Conservation (phyloP, 1,140 invertebrate genomes). For the Sitodiplosis mosellana region DNA sequence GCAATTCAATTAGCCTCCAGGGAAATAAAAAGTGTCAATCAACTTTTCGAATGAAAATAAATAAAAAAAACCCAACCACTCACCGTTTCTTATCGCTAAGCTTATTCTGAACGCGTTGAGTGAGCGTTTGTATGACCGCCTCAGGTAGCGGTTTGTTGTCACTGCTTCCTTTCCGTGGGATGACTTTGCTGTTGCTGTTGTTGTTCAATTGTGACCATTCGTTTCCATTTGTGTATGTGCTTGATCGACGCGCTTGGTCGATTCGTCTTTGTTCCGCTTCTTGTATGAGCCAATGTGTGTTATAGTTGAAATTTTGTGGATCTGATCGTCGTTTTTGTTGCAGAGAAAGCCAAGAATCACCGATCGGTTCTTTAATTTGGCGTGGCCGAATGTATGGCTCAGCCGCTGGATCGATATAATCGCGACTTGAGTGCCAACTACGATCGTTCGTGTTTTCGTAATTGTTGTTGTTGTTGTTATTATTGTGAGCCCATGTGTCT, state of each 20-base stretch:
- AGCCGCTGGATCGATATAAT: constrained; percentile 6
- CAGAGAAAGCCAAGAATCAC: constrained; percentile 32
- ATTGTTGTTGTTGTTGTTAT: background rate
- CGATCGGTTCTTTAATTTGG: background rate
- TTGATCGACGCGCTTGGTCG: constrained; percentile 34
- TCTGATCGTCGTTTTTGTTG: constrained; percentile 46
- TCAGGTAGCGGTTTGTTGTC: constrained; percentile 39
- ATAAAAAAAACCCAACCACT: constrained; percentile 18
- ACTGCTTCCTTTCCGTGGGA: background rate
- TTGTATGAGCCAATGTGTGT: constrained; percentile 76
- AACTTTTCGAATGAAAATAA: background rate
- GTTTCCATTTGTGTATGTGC: constrained; percentile 1
- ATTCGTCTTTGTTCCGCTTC: constrained; percentile 80
- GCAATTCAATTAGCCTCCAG: constrained; percentile 3
- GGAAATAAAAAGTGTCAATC: background rate
- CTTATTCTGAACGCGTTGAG: constrained; percentile 47
- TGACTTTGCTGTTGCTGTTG: constrained; percentile 8
- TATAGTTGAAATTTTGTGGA: constrained; percentile 47
- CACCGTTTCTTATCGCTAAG: constrained; percentile 27
- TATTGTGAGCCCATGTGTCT: constrained; percentile 21
- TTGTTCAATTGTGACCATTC: constrained; percentile 7
- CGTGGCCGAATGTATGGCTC: background rate
- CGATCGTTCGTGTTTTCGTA: constrained; percentile 10
- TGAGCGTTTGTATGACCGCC: constrained; percentile 49
- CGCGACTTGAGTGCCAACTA: constrained; percentile 11